A percentile compares a stretch with the other conserved stretches of the same genome.
These are phyloP conservation scores for Thereva unica DNA, from an alignment of 2,888 invertebrate species.

Conservation along the genomic window DNA sequence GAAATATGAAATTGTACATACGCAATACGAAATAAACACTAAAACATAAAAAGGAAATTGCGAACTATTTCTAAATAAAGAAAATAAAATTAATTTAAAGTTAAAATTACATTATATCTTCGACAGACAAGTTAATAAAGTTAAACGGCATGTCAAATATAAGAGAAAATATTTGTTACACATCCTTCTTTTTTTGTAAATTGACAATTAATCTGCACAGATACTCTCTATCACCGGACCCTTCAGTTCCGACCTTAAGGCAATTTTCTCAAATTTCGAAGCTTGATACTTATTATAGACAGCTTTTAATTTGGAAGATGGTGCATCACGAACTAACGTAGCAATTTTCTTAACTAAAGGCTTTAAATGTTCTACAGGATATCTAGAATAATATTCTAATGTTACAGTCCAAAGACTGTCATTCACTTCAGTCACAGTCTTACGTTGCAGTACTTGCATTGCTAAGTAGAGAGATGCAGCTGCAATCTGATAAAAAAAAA, in stretches of 20 bases:
- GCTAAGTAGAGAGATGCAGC: constrained; percentile 54
- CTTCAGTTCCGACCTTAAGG: constrained; percentile 65
- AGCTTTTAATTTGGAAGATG: constrained; percentile 71
- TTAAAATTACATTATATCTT: too few relatives aligned
- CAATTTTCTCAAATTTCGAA: constrained; percentile 66
- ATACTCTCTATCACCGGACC: constrained; percentile 52
- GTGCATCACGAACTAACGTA: constrained; percentile 68
- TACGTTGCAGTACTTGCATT: constrained; percentile 52
- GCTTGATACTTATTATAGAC: constrained; percentile 70
- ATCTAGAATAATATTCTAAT: constrained; percentile 76
- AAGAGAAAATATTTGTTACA: too few relatives aligned
- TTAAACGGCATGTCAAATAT: too few relatives aligned
- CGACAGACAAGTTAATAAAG: too few relatives aligned
- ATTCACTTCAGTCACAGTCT: constrained; percentile 53
- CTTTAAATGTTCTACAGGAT: constrained; percentile 69
- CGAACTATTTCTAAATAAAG: too few relatives aligned
- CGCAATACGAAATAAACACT: too few relatives aligned
- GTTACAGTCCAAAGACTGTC: constrained; percentile 73
- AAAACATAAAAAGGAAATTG: too few relatives aligned
- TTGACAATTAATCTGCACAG: constrained; percentile 15
- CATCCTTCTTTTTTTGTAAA: background rate
- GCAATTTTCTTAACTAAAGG: constrained; percentile 74
- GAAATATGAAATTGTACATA: too few relatives aligned
- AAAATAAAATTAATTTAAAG: too few relatives aligned
- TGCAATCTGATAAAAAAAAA: constrained; percentile 49